phyloP scores from a whole-genome alignment of 2,797 vertebrate genomes.

The Gambelia wislizenii region DNA sequence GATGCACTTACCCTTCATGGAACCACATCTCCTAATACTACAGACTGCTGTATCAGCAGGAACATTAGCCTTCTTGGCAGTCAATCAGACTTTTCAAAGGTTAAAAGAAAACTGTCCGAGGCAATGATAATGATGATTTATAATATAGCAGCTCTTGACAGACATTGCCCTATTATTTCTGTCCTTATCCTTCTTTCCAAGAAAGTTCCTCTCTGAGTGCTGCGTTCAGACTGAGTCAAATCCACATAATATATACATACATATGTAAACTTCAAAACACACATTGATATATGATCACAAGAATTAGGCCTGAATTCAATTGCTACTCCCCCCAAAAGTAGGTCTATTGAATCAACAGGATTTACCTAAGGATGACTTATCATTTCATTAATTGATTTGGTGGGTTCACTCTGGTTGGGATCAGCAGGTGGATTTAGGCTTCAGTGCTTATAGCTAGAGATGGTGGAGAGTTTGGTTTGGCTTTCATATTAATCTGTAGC shows the following conservation, averaged over 20 bases:
- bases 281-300: neutral
- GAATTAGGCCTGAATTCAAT: no score
- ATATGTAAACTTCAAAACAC: neutral
- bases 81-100: conserved; percentile 37
- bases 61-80: conserved; percentile 35
- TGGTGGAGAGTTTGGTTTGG: neutral
- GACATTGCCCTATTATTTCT: conserved; percentile 23
- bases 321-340: no score
- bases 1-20: conserved; percentile 15
- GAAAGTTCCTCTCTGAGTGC: conserved; percentile 26
- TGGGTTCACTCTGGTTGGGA: no score
- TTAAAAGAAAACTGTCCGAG: conserved; percentile 19
- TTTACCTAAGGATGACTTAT: no score
- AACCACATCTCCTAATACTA: conserved; percentile 2
- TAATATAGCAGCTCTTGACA: conserved; percentile 20
- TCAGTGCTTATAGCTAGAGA: neutral
- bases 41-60: conserved; percentile 41
- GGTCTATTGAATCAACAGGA: no score
- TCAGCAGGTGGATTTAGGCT: neutral
- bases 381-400: no score
- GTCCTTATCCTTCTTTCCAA: conserved; percentile 25
- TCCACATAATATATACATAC: neutral
- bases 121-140: conserved; percentile 38
- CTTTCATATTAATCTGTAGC: neutral
- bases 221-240: conserved; percentile 34